Conservation (phyloP, 2,113 vertebrate genomes). For the Dunckerocampus dactyliophorus region DNA sequence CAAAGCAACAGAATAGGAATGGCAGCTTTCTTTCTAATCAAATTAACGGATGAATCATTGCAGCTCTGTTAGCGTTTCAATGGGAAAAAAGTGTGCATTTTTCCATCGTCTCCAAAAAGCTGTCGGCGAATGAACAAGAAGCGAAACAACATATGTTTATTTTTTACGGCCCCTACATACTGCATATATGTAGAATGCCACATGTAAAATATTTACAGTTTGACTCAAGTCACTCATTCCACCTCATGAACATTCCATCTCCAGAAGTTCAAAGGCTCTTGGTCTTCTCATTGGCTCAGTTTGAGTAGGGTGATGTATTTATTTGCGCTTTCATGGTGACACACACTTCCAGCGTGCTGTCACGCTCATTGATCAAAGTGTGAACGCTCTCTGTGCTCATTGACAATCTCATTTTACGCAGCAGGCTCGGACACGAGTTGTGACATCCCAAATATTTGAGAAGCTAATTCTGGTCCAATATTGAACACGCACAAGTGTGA, state of each 20-base stretch:
- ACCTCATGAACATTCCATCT: neutral
- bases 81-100: no score
- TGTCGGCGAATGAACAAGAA: no score
- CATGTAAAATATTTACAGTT: neutral
- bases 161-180: no score
- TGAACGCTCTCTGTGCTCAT: neutral
- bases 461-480: neutral
- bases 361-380: slow-evolving; percentile 2
- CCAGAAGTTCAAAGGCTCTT: no score
- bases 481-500: neutral
- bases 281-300: neutral
- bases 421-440: neutral
- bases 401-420: neutral
- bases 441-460: slow-evolving; percentile 1
- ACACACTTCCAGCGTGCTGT: neutral
- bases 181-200: neutral
- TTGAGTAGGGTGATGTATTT: neutral
- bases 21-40: no score
- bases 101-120: no score
- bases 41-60: no score
- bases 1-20: no score
- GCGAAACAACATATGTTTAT: no score
- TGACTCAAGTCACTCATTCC: neutral
- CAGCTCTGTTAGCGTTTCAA: no score
- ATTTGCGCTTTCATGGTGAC: neutral